A percentile compares a stretch with the other conserved stretches of the same genome.
These are phyloP conservation scores for Echeneis naucrates DNA, from an alignment of 2,797 vertebrate genomes.

Conservation along the genomic window DNA sequence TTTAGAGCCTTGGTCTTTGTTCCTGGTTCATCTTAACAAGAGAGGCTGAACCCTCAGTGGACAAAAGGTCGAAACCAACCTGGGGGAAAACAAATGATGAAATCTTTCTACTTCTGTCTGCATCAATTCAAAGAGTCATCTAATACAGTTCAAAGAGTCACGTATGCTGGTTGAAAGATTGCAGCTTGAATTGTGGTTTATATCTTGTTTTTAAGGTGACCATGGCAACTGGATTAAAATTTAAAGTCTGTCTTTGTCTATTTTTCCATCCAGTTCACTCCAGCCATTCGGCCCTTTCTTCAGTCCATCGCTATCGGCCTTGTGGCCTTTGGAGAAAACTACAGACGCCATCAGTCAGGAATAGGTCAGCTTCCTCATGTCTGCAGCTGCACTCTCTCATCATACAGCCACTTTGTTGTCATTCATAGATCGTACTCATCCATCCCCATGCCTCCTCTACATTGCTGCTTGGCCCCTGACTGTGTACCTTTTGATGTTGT, in stretches of 20 bases:
- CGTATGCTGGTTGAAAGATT: conserved; percentile 25
- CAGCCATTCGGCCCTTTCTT: conserved; percentile 91
- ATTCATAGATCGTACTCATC: conserved; percentile 64
- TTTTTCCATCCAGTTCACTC: conserved; percentile 86
- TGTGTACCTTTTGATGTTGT: conserved; percentile 74
- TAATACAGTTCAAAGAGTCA: too few species aligned
- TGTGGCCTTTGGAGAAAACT: conserved; percentile 94
- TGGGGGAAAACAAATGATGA: conserved; percentile 43
- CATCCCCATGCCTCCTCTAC: conserved; percentile 44
- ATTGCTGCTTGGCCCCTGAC: conserved; percentile 59
- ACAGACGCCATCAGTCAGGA: conserved; percentile 89
- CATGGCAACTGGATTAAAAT: conserved; percentile 4
- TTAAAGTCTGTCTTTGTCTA: conserved; percentile 16
- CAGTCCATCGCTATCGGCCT: conserved; percentile 93
- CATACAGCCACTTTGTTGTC: conserved; percentile 56
- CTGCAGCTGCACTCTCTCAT: conserved; percentile 44
- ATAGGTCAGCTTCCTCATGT: conserved; percentile 85
- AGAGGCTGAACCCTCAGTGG: conserved; percentile 21
- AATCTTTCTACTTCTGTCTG: conserved; percentile 15
- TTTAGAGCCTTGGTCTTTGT: conserved; percentile 30
- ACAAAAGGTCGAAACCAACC: conserved; percentile 34
- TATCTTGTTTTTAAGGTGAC: conserved; percentile 11
- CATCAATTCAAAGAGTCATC: conserved; percentile 37
- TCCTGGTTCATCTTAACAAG: conserved; percentile 40
- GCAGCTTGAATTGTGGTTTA: conserved; percentile 9